Base-by-base conservation (phyloP, 2,888 invertebrate genomes). In the Spodoptera picta region DNA sequence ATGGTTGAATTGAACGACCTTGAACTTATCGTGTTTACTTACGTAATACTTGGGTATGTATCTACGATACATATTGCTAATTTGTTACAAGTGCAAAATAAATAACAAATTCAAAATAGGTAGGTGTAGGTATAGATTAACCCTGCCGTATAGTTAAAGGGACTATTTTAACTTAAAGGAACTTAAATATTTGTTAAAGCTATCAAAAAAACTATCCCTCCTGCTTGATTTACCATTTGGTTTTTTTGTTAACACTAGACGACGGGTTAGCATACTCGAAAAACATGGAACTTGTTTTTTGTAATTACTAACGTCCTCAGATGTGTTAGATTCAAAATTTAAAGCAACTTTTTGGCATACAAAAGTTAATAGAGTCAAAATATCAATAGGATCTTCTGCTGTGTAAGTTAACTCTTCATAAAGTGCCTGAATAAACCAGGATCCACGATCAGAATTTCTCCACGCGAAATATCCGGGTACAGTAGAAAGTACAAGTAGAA, bases 371-470 rank as follows among this genome's bases (percentile, higher is more conserved):
- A 99, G 94, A 9, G 98, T 97, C 53, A 99, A 90, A 27, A 99
- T 94, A 85, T 99, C 98, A 82, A 96, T 95, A 42, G 23, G 36
- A 9, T 36, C 96, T 75, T 95, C 95, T 5, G 96, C 97, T 85
- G 97, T 96, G 68, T 96, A 95, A 61, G 96, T 95, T 53, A 99
- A 88, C 81, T 98, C 98, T 50, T 96, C 95, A 84, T 98, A 98
- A 24, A 99, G 93, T 0, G 98, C 97, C 90, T 99, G 99, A 93
- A 99, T 97, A 85, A 99, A 99, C 99, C 99, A 99, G 0, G 99
- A 98, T 2, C 99, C 99, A 69, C 97, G 96, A 19, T 97, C 97
- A n/a, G 97, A 97, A 87, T 99, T 99, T 60, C 99, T 96, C 99
- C 99, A 99, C 0, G 99, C 98, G 91, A 96, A 99, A 88, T 96